A percentile compares a stretch with the other conserved stretches of the same genome.
Conservation (phyloP, 1,140 invertebrate species). For the Heterodera carotae region DNA sequence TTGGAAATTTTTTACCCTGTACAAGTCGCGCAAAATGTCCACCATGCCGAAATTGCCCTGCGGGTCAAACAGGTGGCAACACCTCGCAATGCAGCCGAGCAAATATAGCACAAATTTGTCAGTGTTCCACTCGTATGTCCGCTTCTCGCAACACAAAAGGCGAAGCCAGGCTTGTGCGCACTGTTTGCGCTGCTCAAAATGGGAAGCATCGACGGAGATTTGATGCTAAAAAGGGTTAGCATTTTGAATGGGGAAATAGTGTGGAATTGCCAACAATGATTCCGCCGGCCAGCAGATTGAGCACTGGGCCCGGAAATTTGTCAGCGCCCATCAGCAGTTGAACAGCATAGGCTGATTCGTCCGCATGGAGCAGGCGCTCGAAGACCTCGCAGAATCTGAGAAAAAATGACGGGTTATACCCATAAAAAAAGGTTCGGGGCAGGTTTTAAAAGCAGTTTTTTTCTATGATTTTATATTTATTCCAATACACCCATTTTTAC, state of each 20-base stretch:
- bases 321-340: constrained; percentile 47
- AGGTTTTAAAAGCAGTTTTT: no score
- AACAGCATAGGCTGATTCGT: constrained; percentile 43
- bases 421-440: no score
- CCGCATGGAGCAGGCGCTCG: constrained; percentile 44
- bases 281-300: constrained; percentile 36
- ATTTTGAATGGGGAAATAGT: neutral
- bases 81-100: constrained; percentile 32
- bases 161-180: constrained; percentile 36
- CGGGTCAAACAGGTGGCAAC: constrained; percentile 38
- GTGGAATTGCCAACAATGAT: constrained; percentile 22
- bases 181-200: constrained; percentile 26
- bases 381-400: constrained; percentile 38
- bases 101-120: constrained; percentile 45
- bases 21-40: constrained; percentile 36
- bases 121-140: constrained; percentile 39
- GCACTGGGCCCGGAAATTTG: constrained; percentile 45
- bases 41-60: constrained; percentile 33
- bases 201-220: constrained; percentile 14
- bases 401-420: no score
- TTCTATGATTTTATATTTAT: no score
- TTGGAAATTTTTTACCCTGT: constrained; percentile 30
- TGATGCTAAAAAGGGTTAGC: constrained; percentile 31
- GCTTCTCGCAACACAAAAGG: constrained; percentile 38
- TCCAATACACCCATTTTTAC: no score